Percentiles rank a stretch among this genome's conserved stretches.
Evolutionary conservation across 1,140 invertebrate species (phyloP).

Genomic region (Eulimnadia texana): DNA sequence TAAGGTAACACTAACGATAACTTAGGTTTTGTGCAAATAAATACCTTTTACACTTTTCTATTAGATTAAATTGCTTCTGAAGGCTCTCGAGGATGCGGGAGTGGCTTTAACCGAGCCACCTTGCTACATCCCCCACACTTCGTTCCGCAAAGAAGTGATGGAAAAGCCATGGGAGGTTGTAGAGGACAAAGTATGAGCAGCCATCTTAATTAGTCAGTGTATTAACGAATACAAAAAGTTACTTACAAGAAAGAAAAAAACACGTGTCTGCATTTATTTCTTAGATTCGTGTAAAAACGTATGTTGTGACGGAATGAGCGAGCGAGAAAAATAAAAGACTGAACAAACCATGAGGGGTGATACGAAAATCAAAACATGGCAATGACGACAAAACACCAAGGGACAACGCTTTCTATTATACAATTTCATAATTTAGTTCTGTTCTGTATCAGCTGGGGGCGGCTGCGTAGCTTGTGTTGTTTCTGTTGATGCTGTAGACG

Average conservation of each 20-base stretch:
- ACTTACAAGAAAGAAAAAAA: too few relatives aligned
- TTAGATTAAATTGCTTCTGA: not conserved
- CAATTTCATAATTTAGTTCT: too few relatives aligned
- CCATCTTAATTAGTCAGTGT: not conserved
- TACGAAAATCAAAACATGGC: too few relatives aligned
- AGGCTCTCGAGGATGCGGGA: not conserved
- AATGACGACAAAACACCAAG: too few relatives aligned
- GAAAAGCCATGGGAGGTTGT: not conserved
- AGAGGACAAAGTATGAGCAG: not conserved
- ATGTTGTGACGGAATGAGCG: not conserved
- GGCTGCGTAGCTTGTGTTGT: too few relatives aligned
- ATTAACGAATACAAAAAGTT: not conserved
- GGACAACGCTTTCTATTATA: too few relatives aligned
- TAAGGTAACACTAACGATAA: not conserved
- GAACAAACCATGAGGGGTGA: too few relatives aligned
- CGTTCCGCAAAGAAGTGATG: not conserved
- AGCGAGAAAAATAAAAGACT: too few relatives aligned
- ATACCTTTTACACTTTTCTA: not conserved
- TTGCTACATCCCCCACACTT: not conserved
- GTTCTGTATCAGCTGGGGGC: too few relatives aligned
- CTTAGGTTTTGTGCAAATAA: not conserved
- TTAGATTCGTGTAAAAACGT: too few relatives aligned
- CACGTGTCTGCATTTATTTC: too few relatives aligned
- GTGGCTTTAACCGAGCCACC: not conserved
- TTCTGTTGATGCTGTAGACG: too few relatives aligned